Evolutionary conservation across 1,140 invertebrate species (phyloP).

Genomic region (Cyphomyrmex costatus): DNA sequence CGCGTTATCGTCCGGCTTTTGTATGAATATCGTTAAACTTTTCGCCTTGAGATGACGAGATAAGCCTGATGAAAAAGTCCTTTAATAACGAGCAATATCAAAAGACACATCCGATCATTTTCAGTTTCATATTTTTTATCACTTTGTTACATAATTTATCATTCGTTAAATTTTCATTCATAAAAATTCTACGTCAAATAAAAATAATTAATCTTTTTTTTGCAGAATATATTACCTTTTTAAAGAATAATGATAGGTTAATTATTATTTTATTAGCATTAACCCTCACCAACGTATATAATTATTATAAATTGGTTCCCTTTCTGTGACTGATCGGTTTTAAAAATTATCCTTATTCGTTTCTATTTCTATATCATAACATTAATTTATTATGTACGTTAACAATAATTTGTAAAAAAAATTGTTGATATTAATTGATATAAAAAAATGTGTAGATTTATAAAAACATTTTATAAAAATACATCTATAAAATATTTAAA

Average conservation of each 20-base stretch:
- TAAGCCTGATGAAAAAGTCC: conserved; percentile 49
- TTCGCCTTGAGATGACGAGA: conserved; percentile 44
- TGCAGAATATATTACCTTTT: not conserved
- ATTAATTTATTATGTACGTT: not conserved
- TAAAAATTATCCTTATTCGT: not conserved
- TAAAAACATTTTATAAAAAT: too few species aligned
- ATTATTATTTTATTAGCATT: not conserved
- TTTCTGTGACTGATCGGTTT: not conserved
- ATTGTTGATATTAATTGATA: not conserved
- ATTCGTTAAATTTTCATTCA: not conserved
- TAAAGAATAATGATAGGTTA: not conserved
- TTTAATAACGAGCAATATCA: conserved; percentile 65
- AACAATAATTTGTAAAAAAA: not conserved
- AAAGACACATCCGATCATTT: conserved; percentile 6
- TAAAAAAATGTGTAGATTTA: not conserved
- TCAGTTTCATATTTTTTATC: not conserved
- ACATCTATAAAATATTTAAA: not conserved
- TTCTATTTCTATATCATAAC: not conserved
- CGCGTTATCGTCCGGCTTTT: conserved; percentile 68
- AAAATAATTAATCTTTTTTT: not conserved
- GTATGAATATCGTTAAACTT: conserved; percentile 76
- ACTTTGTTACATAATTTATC: not conserved
- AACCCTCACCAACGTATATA: not conserved
- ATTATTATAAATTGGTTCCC: not conserved
- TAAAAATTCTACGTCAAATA: not conserved